Evolutionary conservation across 35 echinoderm and acorn worm species (phyloP).

Genomic region (Chiridota heheva): DNA sequence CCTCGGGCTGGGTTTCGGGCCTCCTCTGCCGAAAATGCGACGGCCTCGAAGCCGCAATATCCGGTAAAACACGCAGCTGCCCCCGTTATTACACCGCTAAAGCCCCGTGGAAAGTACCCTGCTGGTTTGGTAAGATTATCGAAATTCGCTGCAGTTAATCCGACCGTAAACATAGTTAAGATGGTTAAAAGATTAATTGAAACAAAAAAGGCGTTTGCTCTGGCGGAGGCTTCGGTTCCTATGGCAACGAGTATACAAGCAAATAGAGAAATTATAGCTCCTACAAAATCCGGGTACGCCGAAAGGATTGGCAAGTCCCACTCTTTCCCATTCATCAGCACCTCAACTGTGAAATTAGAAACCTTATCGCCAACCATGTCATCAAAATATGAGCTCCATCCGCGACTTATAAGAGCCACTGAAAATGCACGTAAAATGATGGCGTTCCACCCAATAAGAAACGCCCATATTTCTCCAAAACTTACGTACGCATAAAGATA

Average conservation of each 20-base stretch:
- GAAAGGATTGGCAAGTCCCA: constrained; percentile 53
- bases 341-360: constrained; percentile 52
- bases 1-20: constrained; percentile 65
- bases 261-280: constrained; percentile 35
- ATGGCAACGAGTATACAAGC: constrained; percentile 52
- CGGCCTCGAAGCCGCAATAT: constrained; percentile 74
- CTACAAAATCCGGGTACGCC: constrained; percentile 64
- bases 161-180: constrained; percentile 35
- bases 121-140: constrained; percentile 24
- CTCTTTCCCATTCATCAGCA: constrained; percentile 42
- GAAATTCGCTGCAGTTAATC: constrained; percentile 55
- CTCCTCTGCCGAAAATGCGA: constrained; percentile 77
- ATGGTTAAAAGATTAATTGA: constrained; percentile 61
- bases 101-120: constrained; percentile 65
- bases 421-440: constrained; percentile 50
- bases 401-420: constrained; percentile 44
- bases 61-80: constrained; percentile 81
- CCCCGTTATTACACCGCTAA: constrained; percentile 65
- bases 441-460: constrained; percentile 77
- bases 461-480: constrained; percentile 71
- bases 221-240: constrained; percentile 54
- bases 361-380: constrained; percentile 47
- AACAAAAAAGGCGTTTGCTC: constrained; percentile 60
- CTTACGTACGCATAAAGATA: constrained; percentile 76
- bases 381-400: constrained; percentile 82